Evolutionary conservation across 2,888 invertebrate genomes (phyloP).

Genomic region (Papilio protenor): DNA sequence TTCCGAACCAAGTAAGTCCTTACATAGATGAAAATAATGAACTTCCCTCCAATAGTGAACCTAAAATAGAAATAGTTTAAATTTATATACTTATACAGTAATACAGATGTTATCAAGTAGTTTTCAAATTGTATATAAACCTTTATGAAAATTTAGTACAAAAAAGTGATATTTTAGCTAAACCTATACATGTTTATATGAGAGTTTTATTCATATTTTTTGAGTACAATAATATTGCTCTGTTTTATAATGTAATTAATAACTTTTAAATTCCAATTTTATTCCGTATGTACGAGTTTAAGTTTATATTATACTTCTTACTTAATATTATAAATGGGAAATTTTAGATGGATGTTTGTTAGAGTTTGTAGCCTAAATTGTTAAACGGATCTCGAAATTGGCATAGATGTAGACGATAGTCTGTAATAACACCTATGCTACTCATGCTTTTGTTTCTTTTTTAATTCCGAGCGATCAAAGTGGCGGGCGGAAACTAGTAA

Average conservation of each 20-base stretch:
- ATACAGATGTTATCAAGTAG: not conserved
- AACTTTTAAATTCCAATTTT: not conserved
- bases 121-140: slow-evolving; percentile 25
- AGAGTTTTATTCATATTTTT: slow-evolving; percentile 15
- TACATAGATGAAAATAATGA: slow-evolving; percentile 61
- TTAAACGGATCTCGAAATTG: not conserved
- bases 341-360: slow-evolving; percentile 8
- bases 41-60: slow-evolving; percentile 54
- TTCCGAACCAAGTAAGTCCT: slow-evolving; percentile 63
- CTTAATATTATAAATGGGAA: not conserved
- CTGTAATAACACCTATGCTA: no score
- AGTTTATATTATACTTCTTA: not conserved
- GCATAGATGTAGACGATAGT: no score
- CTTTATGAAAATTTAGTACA: slow-evolving; percentile 31
- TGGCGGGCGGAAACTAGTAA: no score
- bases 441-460: no score
- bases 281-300: not conserved
- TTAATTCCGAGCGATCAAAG: no score
- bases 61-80: slow-evolving; percentile 67
- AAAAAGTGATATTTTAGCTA: slow-evolving; percentile 31
- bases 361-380: not conserved
- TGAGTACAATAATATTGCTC: slow-evolving; percentile 12
- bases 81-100: not conserved
- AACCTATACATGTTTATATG: slow-evolving; percentile 16
- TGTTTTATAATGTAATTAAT: slow-evolving; percentile 6